Evolutionary conservation across 2,888 invertebrate species (phyloP), one percentile per base, ranked within the genome.

Genomic region (Nomada hirtipes): DNA sequence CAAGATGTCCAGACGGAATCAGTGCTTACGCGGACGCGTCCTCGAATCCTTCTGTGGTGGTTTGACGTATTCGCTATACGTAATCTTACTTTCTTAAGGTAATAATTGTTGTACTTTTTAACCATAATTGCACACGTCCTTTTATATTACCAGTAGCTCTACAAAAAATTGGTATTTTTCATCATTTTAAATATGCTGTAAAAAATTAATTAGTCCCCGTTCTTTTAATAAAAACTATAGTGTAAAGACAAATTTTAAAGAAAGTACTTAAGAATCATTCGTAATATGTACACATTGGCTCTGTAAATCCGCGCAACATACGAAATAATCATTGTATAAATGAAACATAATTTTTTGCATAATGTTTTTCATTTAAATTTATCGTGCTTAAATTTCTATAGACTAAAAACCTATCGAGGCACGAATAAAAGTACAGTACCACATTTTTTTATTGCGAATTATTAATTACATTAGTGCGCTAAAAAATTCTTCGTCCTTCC

Each of bases 11-110:
- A 57, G 71, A 42, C 63, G 53, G 47, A 85, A 69, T 84, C 82
- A 76, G 84, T 87, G 76, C 80, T 83, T 70, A 77, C 79, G 82
- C 81, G 84, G 78, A 70, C 82, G 89, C 81, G 75, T 76, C 74
- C 76, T 68, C 50, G 74, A 79, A 77, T 82, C 55, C 60, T 86
- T 81, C 69, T 73, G 29, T 44, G n/a, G 47, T 65, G 20, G 47
- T 47, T 59, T 20, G 59, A 65, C 59, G 52, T 63, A 44, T 29
- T 68, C 55, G 26, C n/a, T 52, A 64, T 15, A 69, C 23, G n/a
- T 20, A 60, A 70, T 69, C 29, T 73, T 67, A 59, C 20, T 18
- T 64, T 57, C 52, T 26, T 36, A 11, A 83, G 83, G 83, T 83
- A 84, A 84, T 26, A 15, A 47, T 65, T 23, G 11, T 29, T 69